A percentile compares a stretch with the other conserved stretches of the same genome.
These are phyloP conservation scores for Nanorana parkeri DNA, from an alignment of 2,113 vertebrate genomes.

Conservation along the genomic window DNA sequence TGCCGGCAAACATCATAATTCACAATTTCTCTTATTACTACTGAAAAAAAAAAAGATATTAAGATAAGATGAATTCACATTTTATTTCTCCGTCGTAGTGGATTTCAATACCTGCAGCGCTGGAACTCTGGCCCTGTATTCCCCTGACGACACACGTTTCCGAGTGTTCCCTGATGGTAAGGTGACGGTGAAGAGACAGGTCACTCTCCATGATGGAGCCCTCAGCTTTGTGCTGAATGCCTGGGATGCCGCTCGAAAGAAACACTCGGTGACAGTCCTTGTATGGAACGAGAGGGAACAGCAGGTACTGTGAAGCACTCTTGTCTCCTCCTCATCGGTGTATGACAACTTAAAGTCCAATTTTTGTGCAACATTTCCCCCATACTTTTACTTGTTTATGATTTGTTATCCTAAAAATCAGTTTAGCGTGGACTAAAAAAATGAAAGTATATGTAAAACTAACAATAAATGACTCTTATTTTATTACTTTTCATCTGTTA, in stretches of 20 bases:
- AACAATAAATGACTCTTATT: too few species aligned
- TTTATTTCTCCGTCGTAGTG: not conserved
- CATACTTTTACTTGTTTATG: too few species aligned
- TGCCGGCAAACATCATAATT: too few species aligned
- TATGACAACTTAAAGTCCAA: too few species aligned
- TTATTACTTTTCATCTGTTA: too few species aligned
- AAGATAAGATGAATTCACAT: not conserved
- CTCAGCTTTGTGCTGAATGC: slow-evolving; percentile 48
- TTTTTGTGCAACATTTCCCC: too few species aligned
- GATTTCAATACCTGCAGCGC: slow-evolving; percentile 23
- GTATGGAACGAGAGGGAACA: slow-evolving; percentile 47
- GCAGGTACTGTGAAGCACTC: not conserved
- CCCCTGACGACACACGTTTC: slow-evolving; percentile 36
- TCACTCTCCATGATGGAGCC: slow-evolving; percentile 38
- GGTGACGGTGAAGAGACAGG: slow-evolving; percentile 29
- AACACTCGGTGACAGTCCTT: slow-evolving; percentile 36
- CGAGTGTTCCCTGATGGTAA: slow-evolving; percentile 32
- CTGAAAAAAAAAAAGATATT: not conserved
- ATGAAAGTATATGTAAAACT: too few species aligned
- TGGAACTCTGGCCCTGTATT: slow-evolving; percentile 8
- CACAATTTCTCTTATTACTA: too few species aligned
- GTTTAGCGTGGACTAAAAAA: too few species aligned
- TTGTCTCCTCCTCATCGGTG: too few species aligned
- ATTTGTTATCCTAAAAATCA: too few species aligned
- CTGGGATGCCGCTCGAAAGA: slow-evolving; percentile 20